Conservation (phyloP, 2,888 invertebrate species). For the Trileptium ribeirensis region DNA sequence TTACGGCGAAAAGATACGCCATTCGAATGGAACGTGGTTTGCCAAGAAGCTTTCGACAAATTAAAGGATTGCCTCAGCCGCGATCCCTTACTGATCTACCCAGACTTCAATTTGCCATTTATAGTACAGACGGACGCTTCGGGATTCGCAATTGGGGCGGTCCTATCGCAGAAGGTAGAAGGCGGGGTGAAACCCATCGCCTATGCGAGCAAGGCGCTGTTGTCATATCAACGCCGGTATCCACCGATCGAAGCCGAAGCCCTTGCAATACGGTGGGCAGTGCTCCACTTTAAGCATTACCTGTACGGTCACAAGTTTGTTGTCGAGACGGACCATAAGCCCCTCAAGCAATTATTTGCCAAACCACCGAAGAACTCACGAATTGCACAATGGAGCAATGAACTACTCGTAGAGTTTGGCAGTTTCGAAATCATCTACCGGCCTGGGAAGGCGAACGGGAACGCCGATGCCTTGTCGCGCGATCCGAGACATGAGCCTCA, state of each 20-base stretch:
- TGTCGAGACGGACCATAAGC: neutral
- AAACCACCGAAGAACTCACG: too few species aligned
- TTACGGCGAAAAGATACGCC: neutral
- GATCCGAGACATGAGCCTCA: neutral
- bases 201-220: neutral
- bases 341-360: neutral
- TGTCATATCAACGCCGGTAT: neutral
- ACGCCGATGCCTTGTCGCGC: neutral
- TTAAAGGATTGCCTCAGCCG: neutral
- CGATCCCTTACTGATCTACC: slow-evolving; percentile 18
- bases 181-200: neutral
- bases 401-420: too few species aligned
- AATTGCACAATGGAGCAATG: too few species aligned
- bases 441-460: neutral
- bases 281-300: neutral
- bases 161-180: neutral
- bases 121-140: neutral
- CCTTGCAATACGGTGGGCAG: neutral
- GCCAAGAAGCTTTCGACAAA: slow-evolving; percentile 1
- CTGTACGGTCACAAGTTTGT: neutral
- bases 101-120: slow-evolving; percentile 3
- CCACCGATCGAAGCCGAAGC: neutral
- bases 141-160: neutral
- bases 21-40: slow-evolving; percentile 1
- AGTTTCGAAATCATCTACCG: neutral